These are phyloP conservation scores for Glossosoma conforme DNA, from an alignment of 1,140 invertebrate species.

Conservation along the genomic window DNA sequence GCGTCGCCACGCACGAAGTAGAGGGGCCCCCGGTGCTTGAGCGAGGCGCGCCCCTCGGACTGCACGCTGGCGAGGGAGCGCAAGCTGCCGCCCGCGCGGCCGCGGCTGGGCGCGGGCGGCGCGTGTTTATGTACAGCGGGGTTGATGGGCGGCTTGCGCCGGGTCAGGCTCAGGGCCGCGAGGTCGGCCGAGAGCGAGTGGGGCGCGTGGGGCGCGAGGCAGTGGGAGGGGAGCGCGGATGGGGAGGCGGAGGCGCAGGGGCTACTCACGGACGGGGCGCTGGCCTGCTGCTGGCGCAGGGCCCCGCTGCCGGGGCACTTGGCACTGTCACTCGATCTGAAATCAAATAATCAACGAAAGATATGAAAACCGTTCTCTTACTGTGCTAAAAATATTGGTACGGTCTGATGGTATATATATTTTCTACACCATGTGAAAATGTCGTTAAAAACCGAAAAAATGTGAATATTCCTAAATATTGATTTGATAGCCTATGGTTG, in stretches of 20 bases:
- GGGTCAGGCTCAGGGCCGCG: slow-evolving; percentile 28
- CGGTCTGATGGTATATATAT: not conserved
- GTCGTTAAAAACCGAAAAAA: too few relatives aligned
- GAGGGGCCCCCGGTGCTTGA: slow-evolving; percentile 39
- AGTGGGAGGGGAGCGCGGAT: slow-evolving; percentile 45
- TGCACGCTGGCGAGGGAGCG: slow-evolving; percentile 40
- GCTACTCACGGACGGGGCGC: slow-evolving; percentile 45
- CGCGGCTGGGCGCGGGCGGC: slow-evolving; percentile 36
- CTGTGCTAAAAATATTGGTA: too few relatives aligned
- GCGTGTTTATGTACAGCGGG: slow-evolving; percentile 32
- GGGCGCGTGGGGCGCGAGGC: slow-evolving; percentile 31
- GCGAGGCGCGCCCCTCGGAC: slow-evolving; percentile 43
- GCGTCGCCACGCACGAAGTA: slow-evolving; percentile 35
- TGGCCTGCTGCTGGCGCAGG: slow-evolving; percentile 23
- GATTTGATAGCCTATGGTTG: too few relatives aligned
- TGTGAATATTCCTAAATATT: too few relatives aligned
- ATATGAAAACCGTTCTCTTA: too few relatives aligned
- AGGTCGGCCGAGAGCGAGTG: slow-evolving; percentile 30
- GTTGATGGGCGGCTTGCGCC: slow-evolving; percentile 29
- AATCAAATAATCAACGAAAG: too few relatives aligned
- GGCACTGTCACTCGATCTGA: slow-evolving; percentile 49
- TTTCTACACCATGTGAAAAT: too few relatives aligned
- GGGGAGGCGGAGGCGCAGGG: slow-evolving; percentile 34
- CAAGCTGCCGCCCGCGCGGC: slow-evolving; percentile 34
- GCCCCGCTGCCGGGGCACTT: slow-evolving; percentile 38